A percentile compares a stretch with the other conserved stretches of the same genome.
These are phyloP conservation scores for Mythimna impura DNA, from an alignment of 2,888 invertebrate species.

Conservation along the genomic window DNA sequence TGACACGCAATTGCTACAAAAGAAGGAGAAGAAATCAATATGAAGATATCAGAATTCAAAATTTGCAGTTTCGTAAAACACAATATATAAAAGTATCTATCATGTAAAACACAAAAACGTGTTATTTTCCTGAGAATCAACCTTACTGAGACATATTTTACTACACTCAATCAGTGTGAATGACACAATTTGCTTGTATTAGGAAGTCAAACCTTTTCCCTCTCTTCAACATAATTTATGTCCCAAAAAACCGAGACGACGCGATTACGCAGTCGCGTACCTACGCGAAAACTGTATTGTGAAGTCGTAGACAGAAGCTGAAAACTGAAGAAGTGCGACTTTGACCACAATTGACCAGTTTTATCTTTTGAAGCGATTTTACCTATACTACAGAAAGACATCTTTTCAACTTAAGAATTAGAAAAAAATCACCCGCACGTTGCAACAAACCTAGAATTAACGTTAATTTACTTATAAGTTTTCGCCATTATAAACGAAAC, in stretches of 20 bases:
- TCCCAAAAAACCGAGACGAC: slow-evolving; percentile 5
- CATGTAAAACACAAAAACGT: neutral
- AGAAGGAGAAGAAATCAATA: too few species aligned
- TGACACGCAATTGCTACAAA: too few species aligned
- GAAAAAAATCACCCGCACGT: too few species aligned
- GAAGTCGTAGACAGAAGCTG: neutral
- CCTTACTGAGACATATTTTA: slow-evolving; percentile 21
- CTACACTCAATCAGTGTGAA: slow-evolving; percentile 28
- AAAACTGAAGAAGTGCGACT: neutral
- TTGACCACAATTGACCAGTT: too few species aligned
- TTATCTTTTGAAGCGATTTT: too few species aligned
- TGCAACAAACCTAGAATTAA: too few species aligned
- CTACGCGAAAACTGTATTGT: neutral
- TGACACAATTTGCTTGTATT: slow-evolving; percentile 20
- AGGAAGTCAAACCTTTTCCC: neutral
- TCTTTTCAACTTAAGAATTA: too few species aligned
- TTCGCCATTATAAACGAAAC: too few species aligned
- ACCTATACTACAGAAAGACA: too few species aligned
- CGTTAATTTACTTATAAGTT: too few species aligned
- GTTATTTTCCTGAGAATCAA: slow-evolving; percentile 5
- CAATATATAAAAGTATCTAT: too few species aligned
- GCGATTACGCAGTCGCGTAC: neutral
- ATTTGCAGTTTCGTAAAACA: neutral
- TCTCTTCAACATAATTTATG: slow-evolving; percentile 9
- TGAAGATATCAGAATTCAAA: too few species aligned